phyloP scores from a whole-genome alignment of 2,113 vertebrate genomes.

The Takifugu flavidus region DNA sequence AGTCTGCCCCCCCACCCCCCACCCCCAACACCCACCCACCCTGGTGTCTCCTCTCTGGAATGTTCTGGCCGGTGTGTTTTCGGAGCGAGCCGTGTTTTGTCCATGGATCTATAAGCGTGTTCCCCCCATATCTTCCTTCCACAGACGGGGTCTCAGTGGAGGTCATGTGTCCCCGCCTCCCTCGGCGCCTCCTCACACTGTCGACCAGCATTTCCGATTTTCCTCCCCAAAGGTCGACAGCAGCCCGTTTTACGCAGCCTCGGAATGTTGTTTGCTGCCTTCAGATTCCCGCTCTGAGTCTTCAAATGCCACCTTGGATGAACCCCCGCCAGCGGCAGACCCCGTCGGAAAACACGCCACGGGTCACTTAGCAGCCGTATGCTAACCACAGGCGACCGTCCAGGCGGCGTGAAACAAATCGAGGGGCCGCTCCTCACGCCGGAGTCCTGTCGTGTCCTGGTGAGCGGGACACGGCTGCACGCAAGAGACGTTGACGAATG shows the following conservation, averaged over 20 bases:
- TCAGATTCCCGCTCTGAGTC: no score
- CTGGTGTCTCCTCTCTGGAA: no score
- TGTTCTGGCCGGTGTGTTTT: no score
- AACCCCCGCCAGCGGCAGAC: constrained; percentile 12
- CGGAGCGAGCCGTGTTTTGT: no score
- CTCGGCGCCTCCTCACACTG: no score
- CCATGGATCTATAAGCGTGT: constrained; percentile 43
- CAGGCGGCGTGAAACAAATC: constrained; percentile 70
- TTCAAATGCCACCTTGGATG: no score
- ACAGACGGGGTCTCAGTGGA: constrained; percentile 69
- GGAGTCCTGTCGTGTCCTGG: constrained; percentile 8
- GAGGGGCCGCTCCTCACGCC: constrained; percentile 59
- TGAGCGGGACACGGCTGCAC: background rate
- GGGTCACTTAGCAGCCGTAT: constrained; percentile 54
- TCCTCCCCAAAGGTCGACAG: constrained; percentile 59
- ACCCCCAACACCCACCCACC: no score
- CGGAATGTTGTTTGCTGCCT: no score
- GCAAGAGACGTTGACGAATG: constrained; percentile 51
- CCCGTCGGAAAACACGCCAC: constrained; percentile 39
- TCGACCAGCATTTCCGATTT: constrained; percentile 57
- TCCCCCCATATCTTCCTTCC: constrained; percentile 64
- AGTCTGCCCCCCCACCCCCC: no score
- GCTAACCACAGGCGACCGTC: constrained; percentile 49
- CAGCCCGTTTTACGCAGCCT: constrained; percentile 12
- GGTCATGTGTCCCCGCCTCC: constrained; percentile 56